Evolutionary conservation across 2,113 vertebrate genomes (phyloP), one percentile per base, ranked within the genome.

Genomic region (Protobothrops mucrosquamatus): DNA sequence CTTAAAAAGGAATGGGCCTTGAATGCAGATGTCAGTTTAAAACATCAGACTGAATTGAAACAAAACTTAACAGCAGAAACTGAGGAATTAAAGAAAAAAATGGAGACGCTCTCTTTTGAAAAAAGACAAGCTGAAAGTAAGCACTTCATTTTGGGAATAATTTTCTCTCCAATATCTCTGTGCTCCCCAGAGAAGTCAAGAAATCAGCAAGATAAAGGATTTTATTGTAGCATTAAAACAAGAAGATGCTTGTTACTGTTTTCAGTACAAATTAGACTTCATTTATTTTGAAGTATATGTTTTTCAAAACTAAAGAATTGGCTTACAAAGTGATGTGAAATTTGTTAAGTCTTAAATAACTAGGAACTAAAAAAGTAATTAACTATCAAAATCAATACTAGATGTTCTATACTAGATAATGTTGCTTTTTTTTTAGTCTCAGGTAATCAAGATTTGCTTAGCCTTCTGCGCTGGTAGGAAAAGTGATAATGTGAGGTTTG

Each of bases 71-170:
- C 98, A 93, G 95, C 96, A 87, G 97, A 98, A 87, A 85, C 97
- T 14, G 97, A 97, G 43, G 97, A 97, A 94, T 96, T 98, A 57
- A 98, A 96, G 93, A 94, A 95, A 74, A 98, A 99, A 69, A 92
- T 98, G 94, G 97, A 95, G 11, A 97, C 95, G 91, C 96, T 98
- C 64, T 97, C 94, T 94, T 87, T 97, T 48, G 98, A 98, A 96
- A 97, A 98, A 61, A 97, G 97, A 26, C 94, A 97, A 26, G 97
- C 96, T 74, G 97, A 98, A 95, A 89, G 99, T 99, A 95, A 97
- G 98, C 97, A 6, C 89, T 1, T 0, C 48, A 86, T 9, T 85
- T 88, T 94, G 87, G 18, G 15, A 88, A 85, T 29, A 34, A 61
- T 46, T 91, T 15, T 89, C 7, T 87, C 22, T 89, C 88, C 91